These are phyloP conservation scores for Drosophila gaucha DNA, from an alignment of 2,888 invertebrate species.

Conservation along the genomic window DNA sequence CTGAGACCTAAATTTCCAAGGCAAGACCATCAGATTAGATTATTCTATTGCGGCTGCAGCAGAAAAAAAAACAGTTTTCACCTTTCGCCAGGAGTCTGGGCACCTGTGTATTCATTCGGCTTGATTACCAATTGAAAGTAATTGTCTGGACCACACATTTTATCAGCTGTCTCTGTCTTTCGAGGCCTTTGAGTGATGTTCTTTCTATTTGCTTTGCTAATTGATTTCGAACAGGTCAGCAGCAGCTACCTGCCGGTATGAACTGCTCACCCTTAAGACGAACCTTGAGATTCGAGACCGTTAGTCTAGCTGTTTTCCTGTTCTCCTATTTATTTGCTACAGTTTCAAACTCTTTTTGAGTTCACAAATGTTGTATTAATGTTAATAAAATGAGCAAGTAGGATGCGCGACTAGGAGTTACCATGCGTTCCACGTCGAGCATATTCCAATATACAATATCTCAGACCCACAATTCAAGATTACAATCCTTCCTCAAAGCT, in stretches of 20 bases:
- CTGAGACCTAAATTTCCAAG: not conserved
- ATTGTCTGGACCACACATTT: conserved; percentile 15
- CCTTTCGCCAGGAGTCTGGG: conserved; percentile 36
- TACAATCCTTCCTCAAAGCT: no score
- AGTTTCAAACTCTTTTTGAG: conserved; percentile 48
- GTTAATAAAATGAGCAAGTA: not conserved
- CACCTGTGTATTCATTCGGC: conserved; percentile 49
- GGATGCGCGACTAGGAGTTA: not conserved
- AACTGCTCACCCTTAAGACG: not conserved
- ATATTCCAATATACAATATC: no score
- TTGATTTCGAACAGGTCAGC: conserved; percentile 73
- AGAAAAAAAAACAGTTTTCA: not conserved
- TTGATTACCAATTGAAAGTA: conserved; percentile 62
- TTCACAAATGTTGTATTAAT: conserved; percentile 22
- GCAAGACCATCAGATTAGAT: not conserved
- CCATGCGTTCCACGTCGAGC: no score
- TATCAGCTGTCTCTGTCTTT: not conserved
- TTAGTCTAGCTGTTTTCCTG: conserved; percentile 4
- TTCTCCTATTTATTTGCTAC: conserved; percentile 56
- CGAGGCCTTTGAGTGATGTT: conserved; percentile 35
- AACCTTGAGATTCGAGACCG: not conserved
- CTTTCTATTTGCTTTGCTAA: conserved; percentile 62
- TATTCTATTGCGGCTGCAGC: not conserved
- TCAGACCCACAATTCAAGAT: no score
- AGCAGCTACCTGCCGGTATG: conserved; percentile 32